phyloP scores from a whole-genome alignment of 2,113 vertebrate species.

The Orientallactaga bullata region DNA sequence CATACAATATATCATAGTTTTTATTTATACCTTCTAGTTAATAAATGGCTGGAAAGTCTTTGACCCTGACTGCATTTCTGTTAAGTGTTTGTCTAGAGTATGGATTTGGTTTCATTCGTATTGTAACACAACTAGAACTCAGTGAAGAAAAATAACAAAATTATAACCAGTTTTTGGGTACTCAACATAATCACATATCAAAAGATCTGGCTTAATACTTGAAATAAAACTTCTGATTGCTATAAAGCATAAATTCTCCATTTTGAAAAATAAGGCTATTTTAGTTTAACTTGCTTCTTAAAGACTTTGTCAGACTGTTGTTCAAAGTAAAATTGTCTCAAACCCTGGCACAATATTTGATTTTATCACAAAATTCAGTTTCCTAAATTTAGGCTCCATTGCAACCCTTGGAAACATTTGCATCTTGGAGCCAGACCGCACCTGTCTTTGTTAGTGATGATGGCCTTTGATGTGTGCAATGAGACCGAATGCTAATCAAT shows the following conservation, averaged over 20 bases:
- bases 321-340: slow-evolving; percentile 58
- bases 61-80: slow-evolving; percentile 87
- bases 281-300: slow-evolving; percentile 73
- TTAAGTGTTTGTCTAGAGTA: slow-evolving; percentile 89
- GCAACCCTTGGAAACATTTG: slow-evolving; percentile 68
- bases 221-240: slow-evolving; percentile 79
- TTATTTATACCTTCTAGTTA: slow-evolving; percentile 83
- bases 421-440: slow-evolving; percentile 72
- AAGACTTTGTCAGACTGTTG: slow-evolving; percentile 73
- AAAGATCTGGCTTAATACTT: slow-evolving; percentile 78
- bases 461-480: slow-evolving; percentile 85
- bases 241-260: slow-evolving; percentile 71
- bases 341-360: slow-evolving; percentile 76
- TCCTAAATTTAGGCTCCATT: slow-evolving; percentile 82
- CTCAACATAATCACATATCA: slow-evolving; percentile 61
- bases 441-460: slow-evolving; percentile 76
- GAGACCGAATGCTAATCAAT: slow-evolving; percentile 95
- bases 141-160: slow-evolving; percentile 76
- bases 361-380: slow-evolving; percentile 84
- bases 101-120: slow-evolving; percentile 90
- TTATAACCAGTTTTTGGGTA: slow-evolving; percentile 78
- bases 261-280: slow-evolving; percentile 72
- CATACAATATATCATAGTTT: slow-evolving; percentile 86
- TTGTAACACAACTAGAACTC: slow-evolving; percentile 75
- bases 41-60: slow-evolving; percentile 88